phyloP scores from a whole-genome alignment of 2,113 vertebrate species.

The Verasper variegatus region DNA sequence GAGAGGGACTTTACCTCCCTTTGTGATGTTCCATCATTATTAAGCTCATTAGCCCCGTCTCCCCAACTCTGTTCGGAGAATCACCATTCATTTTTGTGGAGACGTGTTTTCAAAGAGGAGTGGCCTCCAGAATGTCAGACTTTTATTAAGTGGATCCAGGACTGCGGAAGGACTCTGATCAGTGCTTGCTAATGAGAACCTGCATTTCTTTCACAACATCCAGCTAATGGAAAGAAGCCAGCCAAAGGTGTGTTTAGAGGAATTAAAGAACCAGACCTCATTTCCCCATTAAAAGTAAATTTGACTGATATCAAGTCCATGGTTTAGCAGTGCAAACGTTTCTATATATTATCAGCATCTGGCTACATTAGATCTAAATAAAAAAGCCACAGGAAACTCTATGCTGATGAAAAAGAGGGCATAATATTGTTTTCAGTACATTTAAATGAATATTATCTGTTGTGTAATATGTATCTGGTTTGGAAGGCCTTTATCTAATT shows the following conservation, averaged over 20 bases:
- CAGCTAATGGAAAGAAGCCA: constrained; percentile 10
- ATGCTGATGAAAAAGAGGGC: no score
- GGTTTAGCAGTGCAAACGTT: no score
- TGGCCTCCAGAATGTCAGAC: constrained; percentile 14
- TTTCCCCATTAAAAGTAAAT: constrained; percentile 6
- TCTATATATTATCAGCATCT: no score
- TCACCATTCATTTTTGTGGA: constrained; percentile 1
- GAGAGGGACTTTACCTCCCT: neutral
- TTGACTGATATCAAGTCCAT: no score
- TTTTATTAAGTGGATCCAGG: constrained; percentile 19
- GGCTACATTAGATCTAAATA: no score
- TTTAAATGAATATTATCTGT: no score
- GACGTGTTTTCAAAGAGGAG: constrained; percentile 38
- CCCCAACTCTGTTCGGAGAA: constrained; percentile 13
- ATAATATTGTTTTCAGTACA: neutral
- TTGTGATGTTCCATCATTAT: constrained; percentile 34
- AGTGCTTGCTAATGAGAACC: constrained; percentile 41
- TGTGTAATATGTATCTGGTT: no score
- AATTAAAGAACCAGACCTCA: neutral
- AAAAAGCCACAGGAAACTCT: neutral
- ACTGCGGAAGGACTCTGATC: constrained; percentile 4
- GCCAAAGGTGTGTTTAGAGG: neutral
- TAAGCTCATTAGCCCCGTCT: constrained; percentile 48
- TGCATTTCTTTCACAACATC: neutral
- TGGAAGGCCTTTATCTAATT: no score